A percentile compares a stretch with the other conserved stretches of the same genome.
Evolutionary conservation across 1,140 invertebrate genomes (phyloP).

Genomic region (Bombus vancouverensis): DNA sequence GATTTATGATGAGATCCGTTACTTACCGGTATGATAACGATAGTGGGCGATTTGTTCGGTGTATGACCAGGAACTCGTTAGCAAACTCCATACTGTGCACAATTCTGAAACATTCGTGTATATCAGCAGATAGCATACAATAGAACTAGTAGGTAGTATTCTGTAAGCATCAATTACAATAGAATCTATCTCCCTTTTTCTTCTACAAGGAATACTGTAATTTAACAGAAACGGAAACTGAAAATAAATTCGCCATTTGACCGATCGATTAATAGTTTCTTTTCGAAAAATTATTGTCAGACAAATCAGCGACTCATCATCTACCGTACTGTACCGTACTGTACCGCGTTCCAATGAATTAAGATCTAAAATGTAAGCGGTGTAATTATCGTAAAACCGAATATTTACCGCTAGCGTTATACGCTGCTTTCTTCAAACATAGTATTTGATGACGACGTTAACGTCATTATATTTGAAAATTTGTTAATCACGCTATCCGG

Average conservation of each 20-base stretch:
- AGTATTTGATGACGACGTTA: background rate
- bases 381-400: background rate
- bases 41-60: constrained; percentile 71
- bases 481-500: background rate
- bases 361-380: background rate
- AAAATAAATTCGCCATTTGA: background rate
- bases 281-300: background rate
- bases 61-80: constrained; percentile 64
- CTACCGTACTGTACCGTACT: background rate
- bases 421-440: background rate
- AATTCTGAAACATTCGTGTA: constrained; percentile 69
- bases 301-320: background rate
- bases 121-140: background rate
- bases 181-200: background rate
- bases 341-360: no score
- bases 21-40: constrained; percentile 70
- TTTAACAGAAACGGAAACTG: background rate
- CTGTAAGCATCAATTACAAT: no score
- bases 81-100: constrained; percentile 72
- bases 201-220: background rate
- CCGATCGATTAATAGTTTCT: no score
- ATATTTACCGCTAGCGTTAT: background rate
- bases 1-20: background rate
- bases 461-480: background rate
- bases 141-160: no score